Percentiles rank a stretch among this genome's conserved stretches.
phyloP scores from a whole-genome alignment of 1,140 invertebrate genomes.

The Ceratoteleas bidentatus region DNA sequence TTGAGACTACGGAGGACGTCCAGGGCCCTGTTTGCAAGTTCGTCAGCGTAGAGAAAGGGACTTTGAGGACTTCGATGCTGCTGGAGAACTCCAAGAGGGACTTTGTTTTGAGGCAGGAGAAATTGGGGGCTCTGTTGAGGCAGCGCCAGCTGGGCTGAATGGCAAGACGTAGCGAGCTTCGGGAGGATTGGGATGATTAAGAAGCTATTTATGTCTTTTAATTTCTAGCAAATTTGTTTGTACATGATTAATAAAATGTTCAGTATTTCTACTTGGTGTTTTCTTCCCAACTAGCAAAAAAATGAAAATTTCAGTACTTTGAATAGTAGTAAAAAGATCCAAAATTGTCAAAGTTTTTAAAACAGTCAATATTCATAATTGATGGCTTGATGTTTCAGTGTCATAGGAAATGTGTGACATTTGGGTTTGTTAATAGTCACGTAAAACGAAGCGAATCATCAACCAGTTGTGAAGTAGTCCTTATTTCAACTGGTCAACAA shows the following conservation, averaged over 20 bases:
- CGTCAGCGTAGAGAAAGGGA: slow-evolving; percentile 84
- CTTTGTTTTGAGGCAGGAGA: slow-evolving; percentile 39
- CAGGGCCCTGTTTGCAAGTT: slow-evolving; percentile 84
- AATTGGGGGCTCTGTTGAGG: slow-evolving; percentile 45
- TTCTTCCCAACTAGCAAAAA: too few relatives aligned
- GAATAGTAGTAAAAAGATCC: too few relatives aligned
- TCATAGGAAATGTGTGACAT: too few relatives aligned
- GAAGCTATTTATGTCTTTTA: not conserved
- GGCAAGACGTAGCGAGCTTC: slow-evolving; percentile 30
- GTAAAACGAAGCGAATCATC: too few relatives aligned
- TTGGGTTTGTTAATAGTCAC: too few relatives aligned
- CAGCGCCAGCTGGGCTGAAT: slow-evolving; percentile 33
- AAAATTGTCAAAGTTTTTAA: too few relatives aligned
- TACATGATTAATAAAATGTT: slow-evolving; percentile 14
- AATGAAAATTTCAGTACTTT: too few relatives aligned
- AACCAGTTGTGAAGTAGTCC: too few relatives aligned
- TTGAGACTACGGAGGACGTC: slow-evolving; percentile 38
- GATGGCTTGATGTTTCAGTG: too few relatives aligned
- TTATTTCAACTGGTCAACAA: too few relatives aligned
- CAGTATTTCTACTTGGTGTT: slow-evolving; percentile 5
- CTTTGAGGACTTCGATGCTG: slow-evolving; percentile 84
- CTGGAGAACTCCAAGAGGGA: slow-evolving; percentile 88
- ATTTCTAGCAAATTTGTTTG: too few relatives aligned
- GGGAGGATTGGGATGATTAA: not conserved
- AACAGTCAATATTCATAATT: too few relatives aligned